Conservation (phyloP, 2,113 vertebrate genomes). For the Mionectes macconnelli region DNA sequence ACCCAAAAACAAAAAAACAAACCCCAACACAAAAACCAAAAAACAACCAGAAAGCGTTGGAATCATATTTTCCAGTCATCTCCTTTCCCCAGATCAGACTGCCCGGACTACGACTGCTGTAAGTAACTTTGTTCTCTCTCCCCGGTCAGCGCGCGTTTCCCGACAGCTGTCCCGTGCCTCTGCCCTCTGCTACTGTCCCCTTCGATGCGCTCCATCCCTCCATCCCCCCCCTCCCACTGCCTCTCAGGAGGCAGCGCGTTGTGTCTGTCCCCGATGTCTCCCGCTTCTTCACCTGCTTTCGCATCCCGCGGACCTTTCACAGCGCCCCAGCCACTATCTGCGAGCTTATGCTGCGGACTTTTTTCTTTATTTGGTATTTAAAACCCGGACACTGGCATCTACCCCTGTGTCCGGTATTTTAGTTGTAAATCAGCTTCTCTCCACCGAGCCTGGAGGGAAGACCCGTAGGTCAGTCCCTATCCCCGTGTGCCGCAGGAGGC, state of each 20-base stretch:
- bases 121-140: neutral
- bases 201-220: accelerated
- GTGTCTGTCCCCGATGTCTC: neutral
- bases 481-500: neutral
- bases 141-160: neutral
- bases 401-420: neutral
- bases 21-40: no score
- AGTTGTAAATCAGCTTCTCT: no score
- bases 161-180: accelerated
- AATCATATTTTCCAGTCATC: neutral
- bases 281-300: neutral
- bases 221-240: neutral
- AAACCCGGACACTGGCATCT: neutral
- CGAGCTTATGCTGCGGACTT: accelerated
- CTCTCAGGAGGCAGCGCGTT: accelerated
- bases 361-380: no score
- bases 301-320: accelerated
- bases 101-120: neutral
- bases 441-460: neutral
- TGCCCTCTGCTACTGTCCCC: accelerated
- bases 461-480: neutral
- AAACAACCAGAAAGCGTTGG: neutral
- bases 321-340: neutral
- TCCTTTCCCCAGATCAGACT: neutral
- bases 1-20: no score